These are phyloP conservation scores for Setophaga petechia DNA, from an alignment of 2,113 vertebrate genomes.

Conservation along the genomic window DNA sequence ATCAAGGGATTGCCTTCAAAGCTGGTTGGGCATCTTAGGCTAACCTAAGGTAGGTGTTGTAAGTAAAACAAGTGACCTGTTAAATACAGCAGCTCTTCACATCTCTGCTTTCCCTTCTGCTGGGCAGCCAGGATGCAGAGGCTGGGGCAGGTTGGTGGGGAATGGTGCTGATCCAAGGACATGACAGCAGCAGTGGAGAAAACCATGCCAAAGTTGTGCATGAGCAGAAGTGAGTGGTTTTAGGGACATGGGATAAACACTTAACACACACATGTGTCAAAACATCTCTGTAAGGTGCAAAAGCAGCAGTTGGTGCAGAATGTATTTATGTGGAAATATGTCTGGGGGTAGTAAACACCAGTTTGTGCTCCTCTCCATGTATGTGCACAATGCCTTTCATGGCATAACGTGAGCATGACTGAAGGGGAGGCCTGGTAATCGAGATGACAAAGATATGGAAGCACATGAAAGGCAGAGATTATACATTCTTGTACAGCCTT, in stretches of 20 bases:
- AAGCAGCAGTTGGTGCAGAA: background rate
- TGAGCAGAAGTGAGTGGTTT: background rate
- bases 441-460: conserved; percentile 60
- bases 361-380: background rate
- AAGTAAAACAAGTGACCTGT: conserved; percentile 26
- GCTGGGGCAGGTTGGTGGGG: background rate
- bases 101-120: background rate
- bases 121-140: background rate
- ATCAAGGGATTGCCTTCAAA: conserved; percentile 43
- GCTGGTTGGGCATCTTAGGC: background rate
- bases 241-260: background rate
- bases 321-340: background rate
- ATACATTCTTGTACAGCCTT: conserved; percentile 54
- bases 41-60: background rate
- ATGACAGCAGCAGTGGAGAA: background rate
- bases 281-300: background rate
- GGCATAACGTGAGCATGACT: conserved; percentile 3
- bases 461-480: conserved; percentile 46
- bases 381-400: conserved; percentile 18
- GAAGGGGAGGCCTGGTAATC: conserved; percentile 15
- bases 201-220: background rate
- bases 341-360: conserved; percentile 1
- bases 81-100: background rate
- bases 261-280: background rate
- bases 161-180: background rate